phyloP scores from a whole-genome alignment of 2,113 vertebrate genomes.

The Thunnus thynnus region DNA sequence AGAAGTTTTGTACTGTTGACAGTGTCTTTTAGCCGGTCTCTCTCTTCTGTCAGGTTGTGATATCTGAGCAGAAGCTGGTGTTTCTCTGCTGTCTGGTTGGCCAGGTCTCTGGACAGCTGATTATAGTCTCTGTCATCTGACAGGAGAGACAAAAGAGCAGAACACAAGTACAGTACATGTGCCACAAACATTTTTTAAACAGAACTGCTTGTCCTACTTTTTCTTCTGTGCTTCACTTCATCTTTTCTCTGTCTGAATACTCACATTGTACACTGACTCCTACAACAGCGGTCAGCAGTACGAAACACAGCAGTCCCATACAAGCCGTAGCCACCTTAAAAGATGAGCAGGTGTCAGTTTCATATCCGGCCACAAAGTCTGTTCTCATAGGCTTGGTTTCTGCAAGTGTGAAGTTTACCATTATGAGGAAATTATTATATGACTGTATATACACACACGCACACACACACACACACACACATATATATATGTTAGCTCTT shows the following conservation, averaged over 20 bases:
- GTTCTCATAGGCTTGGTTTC: background rate
- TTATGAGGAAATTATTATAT: too few relatives aligned
- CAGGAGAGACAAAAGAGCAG: background rate
- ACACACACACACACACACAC: too few relatives aligned
- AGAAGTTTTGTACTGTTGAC: background rate
- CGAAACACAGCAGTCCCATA: constrained; percentile 34
- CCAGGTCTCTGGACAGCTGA: constrained; percentile 20
- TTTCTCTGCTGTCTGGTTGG: constrained; percentile 23
- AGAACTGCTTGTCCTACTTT: too few relatives aligned
- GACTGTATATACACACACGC: too few relatives aligned
- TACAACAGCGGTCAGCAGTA: background rate
- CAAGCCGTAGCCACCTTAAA: background rate
- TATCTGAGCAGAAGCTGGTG: constrained; percentile 6
- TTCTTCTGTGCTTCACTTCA: background rate
- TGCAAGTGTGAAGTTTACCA: constrained; percentile 4
- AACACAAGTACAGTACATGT: background rate
- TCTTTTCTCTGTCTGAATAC: background rate
- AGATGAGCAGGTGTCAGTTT: background rate
- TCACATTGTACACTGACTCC: constrained; percentile 18
- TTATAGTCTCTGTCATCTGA: constrained; percentile 21
- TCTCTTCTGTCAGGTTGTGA: constrained; percentile 40
- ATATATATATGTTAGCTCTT: too few relatives aligned
- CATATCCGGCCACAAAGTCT: background rate
- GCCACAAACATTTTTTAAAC: too few relatives aligned
- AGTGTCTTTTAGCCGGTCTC: constrained; percentile 11